Conservation (phyloP, 1,140 invertebrate genomes). For the Drosophila ananassae region DNA sequence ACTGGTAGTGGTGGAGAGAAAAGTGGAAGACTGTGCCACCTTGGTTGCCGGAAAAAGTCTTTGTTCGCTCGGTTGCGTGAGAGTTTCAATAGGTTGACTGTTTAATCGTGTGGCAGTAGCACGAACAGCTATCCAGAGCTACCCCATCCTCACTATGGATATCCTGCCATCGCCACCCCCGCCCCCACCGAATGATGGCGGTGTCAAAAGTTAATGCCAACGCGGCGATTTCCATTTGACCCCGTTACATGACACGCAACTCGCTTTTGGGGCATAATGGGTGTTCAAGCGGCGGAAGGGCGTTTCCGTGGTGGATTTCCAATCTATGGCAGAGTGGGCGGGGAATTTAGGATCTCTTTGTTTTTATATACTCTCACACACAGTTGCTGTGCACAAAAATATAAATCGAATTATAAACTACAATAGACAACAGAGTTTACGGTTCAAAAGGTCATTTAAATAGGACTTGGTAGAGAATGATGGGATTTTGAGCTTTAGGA, state of each 20-base stretch:
- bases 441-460: not conserved
- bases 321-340: slow-evolving; percentile 55
- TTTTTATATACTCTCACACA: slow-evolving; percentile 23
- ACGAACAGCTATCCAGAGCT: slow-evolving; percentile 17
- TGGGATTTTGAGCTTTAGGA: not conserved
- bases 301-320: slow-evolving; percentile 31
- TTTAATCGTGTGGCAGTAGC: slow-evolving; percentile 70
- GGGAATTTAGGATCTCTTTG: slow-evolving; percentile 39
- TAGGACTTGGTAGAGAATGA: not conserved
- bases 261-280: slow-evolving; percentile 25
- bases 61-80: slow-evolving; percentile 77
- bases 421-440: not conserved
- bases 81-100: slow-evolving; percentile 76
- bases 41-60: slow-evolving; percentile 52
- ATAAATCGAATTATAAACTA: not conserved
- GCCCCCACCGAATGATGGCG: slow-evolving; percentile 33
- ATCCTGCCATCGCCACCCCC: not conserved
- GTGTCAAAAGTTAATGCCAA: slow-evolving; percentile 81
- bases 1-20: not conserved
- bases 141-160: not conserved
- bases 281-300: slow-evolving; percentile 25
- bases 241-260: slow-evolving; percentile 66
- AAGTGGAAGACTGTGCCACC: not conserved
- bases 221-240: slow-evolving; percentile 80
- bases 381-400: not conserved